These are phyloP conservation scores for Hippocampus kuda DNA, from an alignment of 2,797 vertebrate species.

Conservation along the genomic window DNA sequence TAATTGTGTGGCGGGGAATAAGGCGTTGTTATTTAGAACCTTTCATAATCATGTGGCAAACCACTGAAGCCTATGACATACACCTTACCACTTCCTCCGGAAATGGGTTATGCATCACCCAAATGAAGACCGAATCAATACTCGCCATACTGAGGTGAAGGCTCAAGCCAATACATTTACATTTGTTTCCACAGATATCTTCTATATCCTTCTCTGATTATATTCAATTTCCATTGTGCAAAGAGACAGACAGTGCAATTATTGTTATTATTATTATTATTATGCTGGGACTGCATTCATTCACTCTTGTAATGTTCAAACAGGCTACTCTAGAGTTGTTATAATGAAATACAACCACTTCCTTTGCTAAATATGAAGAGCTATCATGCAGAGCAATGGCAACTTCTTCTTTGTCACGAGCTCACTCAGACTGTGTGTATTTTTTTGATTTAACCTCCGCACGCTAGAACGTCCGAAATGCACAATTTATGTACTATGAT, in stretches of 20 bases:
- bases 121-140: slow-evolving; percentile 40
- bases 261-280: slow-evolving; percentile 56
- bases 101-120: slow-evolving; percentile 30
- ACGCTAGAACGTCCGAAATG: slow-evolving; percentile 78
- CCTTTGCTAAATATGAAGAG: slow-evolving; percentile 67
- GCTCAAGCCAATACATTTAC: slow-evolving; percentile 46
- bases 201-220: slow-evolving; percentile 51
- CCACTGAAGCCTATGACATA: slow-evolving; percentile 39
- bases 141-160: slow-evolving; percentile 34
- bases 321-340: slow-evolving; percentile 63
- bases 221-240: slow-evolving; percentile 68
- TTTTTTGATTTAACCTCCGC: slow-evolving; percentile 75
- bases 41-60: slow-evolving; percentile 27
- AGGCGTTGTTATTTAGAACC: slow-evolving; percentile 27
- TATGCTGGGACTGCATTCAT: slow-evolving; percentile 71
- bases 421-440: slow-evolving; percentile 73
- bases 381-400: slow-evolving; percentile 57
- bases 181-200: slow-evolving; percentile 44
- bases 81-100: slow-evolving; percentile 37
- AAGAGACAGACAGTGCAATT: slow-evolving; percentile 74
- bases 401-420: slow-evolving; percentile 66
- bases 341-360: slow-evolving; percentile 64
- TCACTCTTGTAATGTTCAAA: slow-evolving; percentile 65
- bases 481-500: slow-evolving; percentile 81
- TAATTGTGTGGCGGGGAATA: slow-evolving; percentile 12